Base-by-base conservation (phyloP, 2,888 invertebrate species). In the Lithophane leautieri region DNA sequence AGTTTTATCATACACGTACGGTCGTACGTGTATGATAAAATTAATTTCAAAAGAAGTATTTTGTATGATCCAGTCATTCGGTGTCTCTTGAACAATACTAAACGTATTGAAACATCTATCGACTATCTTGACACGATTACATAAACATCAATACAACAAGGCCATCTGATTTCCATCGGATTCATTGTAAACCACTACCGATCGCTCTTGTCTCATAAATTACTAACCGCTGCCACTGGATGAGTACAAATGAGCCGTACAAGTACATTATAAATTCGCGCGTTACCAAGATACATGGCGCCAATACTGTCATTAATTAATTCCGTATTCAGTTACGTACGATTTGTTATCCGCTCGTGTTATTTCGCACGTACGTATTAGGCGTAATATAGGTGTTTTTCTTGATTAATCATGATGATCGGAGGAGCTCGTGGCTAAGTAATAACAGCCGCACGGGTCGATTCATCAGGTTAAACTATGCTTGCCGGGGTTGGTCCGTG, bases 171-270 rank as follows among this genome's bases (percentile, higher is more conserved):
- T 71, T 58, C 47, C 84, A 60, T 79, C 58, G 47, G 44, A 63
- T 54, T 78, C 63, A 81, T 81, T 85, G 68, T 12, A 66, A 75
- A 25, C 54, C 85, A 74, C 28, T 28, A 7, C 40, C 75, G 47
- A 42, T 58, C 76, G 60, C 66, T 73, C 61, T 52, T 69, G 68
- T 70, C 85, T 82, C 76, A 56, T 75, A 81, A 60, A 84, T 81
- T 50, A 80, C 54, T 44, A 65, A 76, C 65, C 34, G 16, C 54
- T 25, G 42, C 44, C 68, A 14, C 56, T 50, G 44, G 68, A 61
- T 65, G 85, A 76, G 65, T 85, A 85, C 81, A 66, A 85, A 81
- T 85, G 65, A 83, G 84, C 12, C 66, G 12, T 34, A 66, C n/a
- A 34, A 34, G 72, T 54, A 75, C 56, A 75, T 81, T 85, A 76